phyloP scores from a whole-genome alignment of 1,140 invertebrate species.

The Drosophila arawakana region DNA sequence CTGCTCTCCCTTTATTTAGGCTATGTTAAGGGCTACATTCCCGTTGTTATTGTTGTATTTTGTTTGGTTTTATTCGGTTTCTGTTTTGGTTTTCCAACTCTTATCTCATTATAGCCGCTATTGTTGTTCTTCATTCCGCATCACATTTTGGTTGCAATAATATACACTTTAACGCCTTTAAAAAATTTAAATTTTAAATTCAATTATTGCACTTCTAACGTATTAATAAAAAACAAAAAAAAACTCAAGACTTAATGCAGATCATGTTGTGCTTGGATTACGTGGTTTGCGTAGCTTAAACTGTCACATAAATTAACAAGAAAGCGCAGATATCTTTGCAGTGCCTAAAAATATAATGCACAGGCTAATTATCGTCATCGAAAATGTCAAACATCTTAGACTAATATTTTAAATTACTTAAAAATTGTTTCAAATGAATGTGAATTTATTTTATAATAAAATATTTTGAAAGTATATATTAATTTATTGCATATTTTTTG shows the following conservation, averaged over 20 bases:
- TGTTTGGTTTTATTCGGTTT: constrained; percentile 15
- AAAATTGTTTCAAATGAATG: no score
- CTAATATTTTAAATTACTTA: not conserved
- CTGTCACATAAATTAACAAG: constrained; percentile 8
- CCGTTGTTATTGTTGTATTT: not conserved
- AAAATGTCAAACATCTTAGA: not conserved
- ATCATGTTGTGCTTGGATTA: not conserved
- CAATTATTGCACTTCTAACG: constrained; percentile 1
- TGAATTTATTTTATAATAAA: no score
- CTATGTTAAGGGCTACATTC: not conserved
- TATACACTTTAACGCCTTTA: not conserved
- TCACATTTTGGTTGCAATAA: constrained; percentile 33
- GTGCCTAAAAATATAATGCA: constrained; percentile 8
- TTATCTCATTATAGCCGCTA: constrained; percentile 49
- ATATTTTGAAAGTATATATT: no score
- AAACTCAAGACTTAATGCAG: not conserved
- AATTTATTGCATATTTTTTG: no score
- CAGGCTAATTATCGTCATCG: not conserved
- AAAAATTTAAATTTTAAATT: constrained; percentile 14
- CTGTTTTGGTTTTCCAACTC: constrained; percentile 31
- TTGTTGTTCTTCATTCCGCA: constrained; percentile 44
- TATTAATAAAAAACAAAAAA: not conserved
- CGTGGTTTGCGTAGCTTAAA: not conserved
- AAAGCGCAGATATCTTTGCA: not conserved
- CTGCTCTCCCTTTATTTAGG: constrained; percentile 5